Evolutionary conservation across 2,888 invertebrate genomes (phyloP), one percentile per base, ranked within the genome.

Genomic region (Anorthoa munda): DNA sequence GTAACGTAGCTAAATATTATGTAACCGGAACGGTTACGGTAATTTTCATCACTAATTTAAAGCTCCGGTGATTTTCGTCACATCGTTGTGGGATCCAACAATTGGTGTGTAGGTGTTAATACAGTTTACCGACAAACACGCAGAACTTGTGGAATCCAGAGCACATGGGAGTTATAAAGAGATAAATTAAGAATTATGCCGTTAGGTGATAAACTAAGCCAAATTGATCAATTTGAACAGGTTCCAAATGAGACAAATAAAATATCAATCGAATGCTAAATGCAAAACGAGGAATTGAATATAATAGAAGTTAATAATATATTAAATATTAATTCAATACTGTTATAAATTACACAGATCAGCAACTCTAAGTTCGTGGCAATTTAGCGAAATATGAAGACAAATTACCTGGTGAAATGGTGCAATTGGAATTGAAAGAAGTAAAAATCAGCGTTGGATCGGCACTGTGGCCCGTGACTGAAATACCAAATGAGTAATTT

Each of bases 401-500:
- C 92, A 95, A 95, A 95, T 96, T 95, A 92, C 93, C 86, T 89
- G 92, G 91, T 93, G 92, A 93, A 95, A 94, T 94, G 94, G 92
- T 93, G 94, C 94, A 94, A 94, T 95, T 87, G 95, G 94, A 94
- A 95, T 94, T 91, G 92, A 95, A 95, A 95, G 95, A 96, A 95
- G 95, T 94, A 96, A 95, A 96, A 96, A 96, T 96, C 95, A 95
- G 94, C 93, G 91, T 89, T 83, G 91, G 89, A 93, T 92, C 92
- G 95, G 90, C 91, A 92, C 85, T 89, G 91, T 90, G 87, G 89
- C 85, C 90, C 96, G 96, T 95, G 96, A 94, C 95, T 95, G 92
- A 93, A 96, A 95, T 96, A 90, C 92, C 91, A 89, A 94, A 96
- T 95, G 95, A 95, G 95, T 95, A 95, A 95, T 95, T 95, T 95